Conservation (phyloP, 2,113 vertebrate species). For the Acanthochromis polyacanthus region DNA sequence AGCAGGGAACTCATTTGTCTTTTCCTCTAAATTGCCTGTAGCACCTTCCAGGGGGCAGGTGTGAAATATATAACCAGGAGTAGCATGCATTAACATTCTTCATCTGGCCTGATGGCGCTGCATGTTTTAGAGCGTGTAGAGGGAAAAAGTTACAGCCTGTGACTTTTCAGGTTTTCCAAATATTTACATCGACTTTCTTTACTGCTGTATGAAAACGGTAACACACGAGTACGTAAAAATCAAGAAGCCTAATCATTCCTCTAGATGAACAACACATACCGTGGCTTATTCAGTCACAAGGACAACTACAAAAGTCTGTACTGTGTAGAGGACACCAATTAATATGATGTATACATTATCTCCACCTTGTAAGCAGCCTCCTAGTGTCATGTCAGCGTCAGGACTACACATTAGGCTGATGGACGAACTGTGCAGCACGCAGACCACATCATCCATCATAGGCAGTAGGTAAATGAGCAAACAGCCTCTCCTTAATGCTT, state of each 20-base stretch:
- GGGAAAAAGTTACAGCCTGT: background rate
- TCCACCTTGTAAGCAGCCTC: constrained; percentile 34
- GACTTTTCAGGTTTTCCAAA: too few species aligned
- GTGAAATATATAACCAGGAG: constrained; percentile 1
- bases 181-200: background rate
- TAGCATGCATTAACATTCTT: background rate
- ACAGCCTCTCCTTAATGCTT: background rate
- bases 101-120: background rate
- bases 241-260: background rate
- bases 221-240: background rate
- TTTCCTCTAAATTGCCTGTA: constrained; percentile 14
- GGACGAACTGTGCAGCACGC: constrained; percentile 26
- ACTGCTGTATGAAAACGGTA: background rate
- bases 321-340: background rate
- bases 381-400: constrained; percentile 24
- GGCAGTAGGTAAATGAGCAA: constrained; percentile 9
- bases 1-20: constrained; percentile 3
- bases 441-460: constrained; percentile 44
- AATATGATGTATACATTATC: constrained; percentile 6
- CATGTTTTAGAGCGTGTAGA: background rate
- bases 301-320: constrained; percentile 4
- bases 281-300: background rate
- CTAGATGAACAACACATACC: background rate
- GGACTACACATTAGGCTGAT: constrained; percentile 36
- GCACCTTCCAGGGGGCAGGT: background rate